These are phyloP conservation scores for Acleris holmiana DNA, from an alignment of 2,888 invertebrate species.

Conservation along the genomic window DNA sequence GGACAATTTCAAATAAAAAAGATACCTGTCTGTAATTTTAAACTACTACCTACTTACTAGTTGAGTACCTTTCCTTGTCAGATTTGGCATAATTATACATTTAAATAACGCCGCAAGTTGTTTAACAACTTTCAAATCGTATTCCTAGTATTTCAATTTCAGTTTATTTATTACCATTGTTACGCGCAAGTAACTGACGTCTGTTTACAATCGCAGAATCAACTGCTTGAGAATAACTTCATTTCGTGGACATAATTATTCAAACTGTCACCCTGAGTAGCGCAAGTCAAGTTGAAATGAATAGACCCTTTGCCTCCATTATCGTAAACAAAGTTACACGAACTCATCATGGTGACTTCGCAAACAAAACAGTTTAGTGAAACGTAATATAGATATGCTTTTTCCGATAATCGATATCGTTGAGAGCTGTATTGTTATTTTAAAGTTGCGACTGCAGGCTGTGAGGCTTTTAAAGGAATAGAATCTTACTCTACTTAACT, in stretches of 20 bases:
- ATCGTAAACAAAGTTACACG: conserved; percentile 32
- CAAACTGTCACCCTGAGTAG: conserved; percentile 32
- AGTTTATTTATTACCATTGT: no score
- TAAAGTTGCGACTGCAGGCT: neutral
- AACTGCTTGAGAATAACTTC: conserved; percentile 26
- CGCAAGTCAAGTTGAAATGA: conserved; percentile 34
- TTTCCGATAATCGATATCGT: conserved; percentile 20
- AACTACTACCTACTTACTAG: no score
- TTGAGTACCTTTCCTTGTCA: no score
- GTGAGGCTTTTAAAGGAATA: neutral
- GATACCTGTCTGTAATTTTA: no score
- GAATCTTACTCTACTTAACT: neutral
- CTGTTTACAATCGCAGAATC: conserved; percentile 21
- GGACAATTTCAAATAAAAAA: no score
- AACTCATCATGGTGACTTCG: conserved; percentile 41
- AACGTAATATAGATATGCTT: conserved; percentile 12
- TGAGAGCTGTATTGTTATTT: conserved; percentile 1
- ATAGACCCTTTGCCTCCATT: conserved; percentile 34
- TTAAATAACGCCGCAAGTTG: no score
- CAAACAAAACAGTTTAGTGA: conserved; percentile 29
- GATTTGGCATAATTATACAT: no score
- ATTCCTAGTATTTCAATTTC: no score
- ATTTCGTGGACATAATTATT: conserved; percentile 19
- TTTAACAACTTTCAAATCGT: no score
- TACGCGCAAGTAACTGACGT: neutral